These are phyloP conservation scores for Tetramorium alpestre DNA, from an alignment of 1,140 invertebrate species.

Conservation along the genomic window DNA sequence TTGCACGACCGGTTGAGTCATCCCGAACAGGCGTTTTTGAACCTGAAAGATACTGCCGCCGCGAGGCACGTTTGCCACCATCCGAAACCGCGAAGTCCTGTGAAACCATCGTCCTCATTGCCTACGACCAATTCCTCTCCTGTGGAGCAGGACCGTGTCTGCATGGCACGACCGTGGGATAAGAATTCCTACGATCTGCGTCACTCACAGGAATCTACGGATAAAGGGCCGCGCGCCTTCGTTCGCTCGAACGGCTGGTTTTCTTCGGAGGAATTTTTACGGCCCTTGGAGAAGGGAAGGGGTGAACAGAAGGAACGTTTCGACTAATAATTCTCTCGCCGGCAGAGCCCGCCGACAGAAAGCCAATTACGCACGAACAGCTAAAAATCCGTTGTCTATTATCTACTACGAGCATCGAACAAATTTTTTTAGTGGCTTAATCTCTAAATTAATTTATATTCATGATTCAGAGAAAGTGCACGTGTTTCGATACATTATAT, in stretches of 20 bases:
- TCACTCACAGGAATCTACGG: constrained; percentile 60
- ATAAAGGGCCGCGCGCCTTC: constrained; percentile 11
- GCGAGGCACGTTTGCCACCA: background rate
- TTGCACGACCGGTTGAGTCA: constrained; percentile 68
- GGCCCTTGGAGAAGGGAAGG: background rate
- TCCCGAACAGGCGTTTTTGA: constrained; percentile 39
- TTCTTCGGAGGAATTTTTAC: constrained; percentile 66
- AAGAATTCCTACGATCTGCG: constrained; percentile 69
- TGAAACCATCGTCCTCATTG: background rate
- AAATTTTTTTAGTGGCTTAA: background rate
- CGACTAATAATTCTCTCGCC: constrained; percentile 36
- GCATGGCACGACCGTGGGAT: constrained; percentile 52
- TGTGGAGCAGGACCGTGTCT: background rate
- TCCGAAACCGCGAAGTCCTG: constrained; percentile 67
- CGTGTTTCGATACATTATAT: background rate
- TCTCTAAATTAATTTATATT: background rate
- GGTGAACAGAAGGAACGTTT: background rate
- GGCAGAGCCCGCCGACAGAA: background rate
- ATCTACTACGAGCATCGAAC: background rate
- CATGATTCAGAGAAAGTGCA: background rate
- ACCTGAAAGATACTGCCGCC: constrained; percentile 20
- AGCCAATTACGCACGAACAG: constrained; percentile 27
- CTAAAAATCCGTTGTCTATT: background rate
- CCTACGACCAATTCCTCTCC: constrained; percentile 51
- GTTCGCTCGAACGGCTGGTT: constrained; percentile 18